Evolutionary conservation across 2,888 invertebrate species (phyloP), one percentile per base, ranked within the genome.

Genomic region (Matsumyia berberina): DNA sequence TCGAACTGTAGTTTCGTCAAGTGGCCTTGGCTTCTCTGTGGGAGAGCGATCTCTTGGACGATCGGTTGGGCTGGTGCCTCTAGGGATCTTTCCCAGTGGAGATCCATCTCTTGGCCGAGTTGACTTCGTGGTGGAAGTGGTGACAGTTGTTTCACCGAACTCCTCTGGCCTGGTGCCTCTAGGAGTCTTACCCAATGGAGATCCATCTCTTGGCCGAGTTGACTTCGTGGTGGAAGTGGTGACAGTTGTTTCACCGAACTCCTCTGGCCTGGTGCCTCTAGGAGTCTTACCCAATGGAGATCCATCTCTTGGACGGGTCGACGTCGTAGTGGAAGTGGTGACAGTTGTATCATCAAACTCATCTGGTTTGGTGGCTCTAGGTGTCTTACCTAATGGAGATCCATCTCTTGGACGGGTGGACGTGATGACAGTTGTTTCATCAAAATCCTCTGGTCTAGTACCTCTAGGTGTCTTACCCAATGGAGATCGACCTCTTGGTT

Each of bases 401-500:
- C 39, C 24, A 39, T 66, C 51, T 51, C 9, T 35, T 2, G 51
- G 51, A 12, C 33, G 46, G 5, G 35, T 12, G 0, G 51, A 33
- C 31, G 12, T 67, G 0, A 19, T 49, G 17, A 12, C 35, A 4
- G 70, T 64, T 35, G 62, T 64, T 37, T 62, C 51, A 17, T 42
- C 53, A 15, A 44, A 1, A 2, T 69, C 35, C 7, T 9, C 44
- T 15, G 17, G 17, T 12, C 29, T 37, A 5, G 37, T 12, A 1
- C 39, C 31, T 8, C 29, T 69, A 0, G 60, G 60, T 9, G 44
- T 24, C n/a, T 69, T 77, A 6, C 35, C 44, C 7, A 44, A 5
- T n/a, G 77, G 77, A 8, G 60, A 77, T 17, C 11, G 42, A 29
- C 55, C 77, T 17, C 31, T 33, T 11, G 77, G 69, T n/a, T 24